Percentiles rank a stretch among this genome's conserved stretches.
These are phyloP conservation scores for Gallinago paraguaiae DNA, from an alignment of 2,113 vertebrate species.

Conservation along the genomic window DNA sequence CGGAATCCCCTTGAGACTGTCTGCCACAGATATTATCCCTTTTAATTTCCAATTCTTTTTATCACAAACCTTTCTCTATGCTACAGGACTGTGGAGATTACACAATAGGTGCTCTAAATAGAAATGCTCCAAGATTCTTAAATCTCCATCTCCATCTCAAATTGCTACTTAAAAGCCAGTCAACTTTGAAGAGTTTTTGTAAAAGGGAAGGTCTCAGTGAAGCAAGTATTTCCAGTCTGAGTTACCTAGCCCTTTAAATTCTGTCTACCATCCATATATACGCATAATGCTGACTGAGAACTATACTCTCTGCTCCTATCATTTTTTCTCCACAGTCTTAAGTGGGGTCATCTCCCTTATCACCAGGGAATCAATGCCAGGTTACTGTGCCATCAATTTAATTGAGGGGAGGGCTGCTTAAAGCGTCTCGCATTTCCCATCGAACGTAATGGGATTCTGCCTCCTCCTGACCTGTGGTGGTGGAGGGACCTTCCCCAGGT, in stretches of 20 bases:
- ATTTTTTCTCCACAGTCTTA: constrained; percentile 47
- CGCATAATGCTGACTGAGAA: constrained; percentile 51
- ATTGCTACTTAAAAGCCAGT: constrained; percentile 48
- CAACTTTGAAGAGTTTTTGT: constrained; percentile 15
- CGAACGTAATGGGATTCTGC: background rate
- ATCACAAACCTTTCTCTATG: constrained; percentile 41
- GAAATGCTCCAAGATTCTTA: constrained; percentile 19
- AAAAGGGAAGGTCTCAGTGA: background rate
- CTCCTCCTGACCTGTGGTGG: constrained; percentile 25
- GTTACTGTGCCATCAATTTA: constrained; percentile 67
- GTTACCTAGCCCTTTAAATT: constrained; percentile 48
- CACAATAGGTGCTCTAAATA: constrained; percentile 49
- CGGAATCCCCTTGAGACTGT: constrained; percentile 42
- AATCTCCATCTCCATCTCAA: constrained; percentile 43
- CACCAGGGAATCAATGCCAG: constrained; percentile 62
- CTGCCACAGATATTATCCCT: constrained; percentile 61
- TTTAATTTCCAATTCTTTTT: constrained; percentile 69
- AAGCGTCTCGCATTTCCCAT: constrained; percentile 18
- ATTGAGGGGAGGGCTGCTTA: constrained; percentile 53
- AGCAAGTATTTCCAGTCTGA: background rate
- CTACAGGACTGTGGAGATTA: background rate
- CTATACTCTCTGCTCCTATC: constrained; percentile 18
- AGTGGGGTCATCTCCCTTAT: constrained; percentile 68
- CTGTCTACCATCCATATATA: constrained; percentile 9
- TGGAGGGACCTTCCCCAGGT: constrained; percentile 28